A percentile compares a stretch with the other conserved stretches of the same genome.
phyloP scores from a whole-genome alignment of 2,113 vertebrate genomes.

The Taxidea taxus region DNA sequence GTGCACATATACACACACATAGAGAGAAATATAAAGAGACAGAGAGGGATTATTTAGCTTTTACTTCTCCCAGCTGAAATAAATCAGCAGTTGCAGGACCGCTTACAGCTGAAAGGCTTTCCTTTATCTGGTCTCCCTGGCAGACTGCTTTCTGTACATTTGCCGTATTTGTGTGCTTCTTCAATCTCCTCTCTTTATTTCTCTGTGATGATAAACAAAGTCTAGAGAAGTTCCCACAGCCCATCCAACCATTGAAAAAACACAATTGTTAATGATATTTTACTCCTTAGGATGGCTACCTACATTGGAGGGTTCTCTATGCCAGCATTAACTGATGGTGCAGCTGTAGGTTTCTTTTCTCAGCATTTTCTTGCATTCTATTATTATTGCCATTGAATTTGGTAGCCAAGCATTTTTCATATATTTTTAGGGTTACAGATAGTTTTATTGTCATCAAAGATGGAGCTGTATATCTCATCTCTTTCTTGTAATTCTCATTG shows the following conservation, averaged over 20 bases:
- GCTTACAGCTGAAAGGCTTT: neutral
- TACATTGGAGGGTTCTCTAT: neutral
- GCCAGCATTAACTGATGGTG: neutral
- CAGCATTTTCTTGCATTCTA: neutral
- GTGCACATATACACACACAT: neutral
- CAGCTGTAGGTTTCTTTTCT: neutral
- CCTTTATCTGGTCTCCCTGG: neutral
- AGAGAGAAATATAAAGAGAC: neutral
- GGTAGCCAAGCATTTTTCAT: neutral
- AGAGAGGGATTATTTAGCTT: neutral
- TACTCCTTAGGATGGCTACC: neutral
- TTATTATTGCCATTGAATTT: neutral
- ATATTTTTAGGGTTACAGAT: neutral
- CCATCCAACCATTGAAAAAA: neutral
- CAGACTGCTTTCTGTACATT: neutral
- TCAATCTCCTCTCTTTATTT: neutral
- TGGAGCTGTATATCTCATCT: neutral
- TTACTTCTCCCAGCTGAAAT: neutral
- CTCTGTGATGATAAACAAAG: neutral
- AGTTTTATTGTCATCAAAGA: neutral
- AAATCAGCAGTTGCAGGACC: neutral
- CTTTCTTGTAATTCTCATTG: neutral
- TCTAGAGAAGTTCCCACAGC: neutral
- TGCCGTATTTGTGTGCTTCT: neutral
- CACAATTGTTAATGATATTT: neutral